Evolutionary conservation across 2,888 invertebrate genomes (phyloP).

Genomic region (Harpalus rufipes): DNA sequence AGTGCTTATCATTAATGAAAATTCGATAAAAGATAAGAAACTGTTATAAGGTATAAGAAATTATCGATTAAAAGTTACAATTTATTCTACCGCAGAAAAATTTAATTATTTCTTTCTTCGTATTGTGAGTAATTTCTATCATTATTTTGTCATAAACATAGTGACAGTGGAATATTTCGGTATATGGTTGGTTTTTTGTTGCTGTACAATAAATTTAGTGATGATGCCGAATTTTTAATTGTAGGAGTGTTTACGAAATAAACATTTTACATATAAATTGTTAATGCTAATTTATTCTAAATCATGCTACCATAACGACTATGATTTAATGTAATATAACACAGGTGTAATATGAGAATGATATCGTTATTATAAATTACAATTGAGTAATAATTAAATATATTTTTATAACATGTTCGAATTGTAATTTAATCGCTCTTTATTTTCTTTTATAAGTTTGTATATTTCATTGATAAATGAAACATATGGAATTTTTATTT

Average conservation of each 20-base stretch:
- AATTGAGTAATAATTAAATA: no score
- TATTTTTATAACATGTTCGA: no score
- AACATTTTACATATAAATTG: constrained; percentile 28
- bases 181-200: constrained; percentile 19
- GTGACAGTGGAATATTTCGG: neutral
- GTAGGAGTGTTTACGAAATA: constrained; percentile 23
- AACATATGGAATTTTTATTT: no score
- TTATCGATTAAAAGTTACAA: constrained; percentile 29
- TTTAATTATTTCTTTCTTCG: constrained; percentile 23
- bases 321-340: constrained; percentile 48
- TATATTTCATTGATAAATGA: no score
- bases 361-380: neutral
- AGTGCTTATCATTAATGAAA: constrained; percentile 28
- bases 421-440: no score
- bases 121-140: constrained; percentile 19
- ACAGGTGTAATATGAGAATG: constrained; percentile 9
- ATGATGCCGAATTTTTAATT: constrained; percentile 24
- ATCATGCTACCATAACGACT: constrained; percentile 51
- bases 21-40: constrained; percentile 38
- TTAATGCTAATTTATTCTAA: constrained; percentile 54
- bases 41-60: neutral
- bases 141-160: neutral
- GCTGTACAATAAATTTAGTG: constrained; percentile 8
- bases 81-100: constrained; percentile 23
- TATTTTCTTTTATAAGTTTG: no score